Conservation (phyloP, 2,888 invertebrate genomes). For the Diploptera punctata region DNA sequence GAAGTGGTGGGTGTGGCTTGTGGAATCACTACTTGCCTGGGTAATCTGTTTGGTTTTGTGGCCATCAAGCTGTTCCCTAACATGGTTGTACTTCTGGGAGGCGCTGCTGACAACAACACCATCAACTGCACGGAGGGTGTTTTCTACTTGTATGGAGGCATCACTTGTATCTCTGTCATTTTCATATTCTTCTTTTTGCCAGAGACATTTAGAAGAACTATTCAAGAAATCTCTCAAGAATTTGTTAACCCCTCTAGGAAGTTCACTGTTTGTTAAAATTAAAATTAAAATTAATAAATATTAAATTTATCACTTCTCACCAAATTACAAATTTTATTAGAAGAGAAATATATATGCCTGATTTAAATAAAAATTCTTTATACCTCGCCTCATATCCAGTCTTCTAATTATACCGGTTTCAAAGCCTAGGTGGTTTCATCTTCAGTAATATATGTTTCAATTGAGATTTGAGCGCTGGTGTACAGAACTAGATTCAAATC, state of each 20-base stretch:
- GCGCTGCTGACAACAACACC: not conserved
- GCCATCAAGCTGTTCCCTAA: conserved; percentile 17
- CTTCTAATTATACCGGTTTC: too few relatives aligned
- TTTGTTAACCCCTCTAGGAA: not conserved
- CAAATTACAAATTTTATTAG: too few relatives aligned
- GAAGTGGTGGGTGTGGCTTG: conserved; percentile 8
- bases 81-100: not conserved
- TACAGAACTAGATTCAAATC: too few relatives aligned
- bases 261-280: too few relatives aligned
- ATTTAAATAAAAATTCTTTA: too few relatives aligned
- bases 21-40: conserved; percentile 18
- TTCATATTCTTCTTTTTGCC: conserved; percentile 10
- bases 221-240: conserved; percentile 7
- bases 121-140: conserved; percentile 2
- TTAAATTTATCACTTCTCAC: too few relatives aligned
- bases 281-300: too few relatives aligned
- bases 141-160: conserved; percentile 5
- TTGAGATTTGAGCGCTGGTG: too few relatives aligned
- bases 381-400: too few relatives aligned
- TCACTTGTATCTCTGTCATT: not conserved
- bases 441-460: too few relatives aligned
- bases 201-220: conserved; percentile 17
- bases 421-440: too few relatives aligned
- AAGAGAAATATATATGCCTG: too few relatives aligned
- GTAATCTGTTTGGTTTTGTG: conserved; percentile 7